phyloP scores from a whole-genome alignment of 2,888 invertebrate species.

The Cylindroiulus punctatus region DNA sequence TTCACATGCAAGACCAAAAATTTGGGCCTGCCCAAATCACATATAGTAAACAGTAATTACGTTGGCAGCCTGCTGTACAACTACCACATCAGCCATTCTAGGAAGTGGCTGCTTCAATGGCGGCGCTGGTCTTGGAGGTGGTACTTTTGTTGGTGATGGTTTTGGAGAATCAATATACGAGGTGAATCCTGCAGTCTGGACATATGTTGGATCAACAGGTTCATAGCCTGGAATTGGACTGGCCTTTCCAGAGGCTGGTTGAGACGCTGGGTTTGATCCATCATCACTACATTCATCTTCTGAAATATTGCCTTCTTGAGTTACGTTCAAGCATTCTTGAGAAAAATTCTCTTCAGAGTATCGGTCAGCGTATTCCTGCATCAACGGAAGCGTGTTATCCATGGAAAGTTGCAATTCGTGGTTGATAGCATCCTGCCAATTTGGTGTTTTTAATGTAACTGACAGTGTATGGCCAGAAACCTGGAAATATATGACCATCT shows the following conservation, averaged over 20 bases:
- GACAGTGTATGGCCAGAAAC: slow-evolving; percentile 69
- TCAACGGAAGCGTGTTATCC: slow-evolving; percentile 82
- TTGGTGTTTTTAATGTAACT: slow-evolving; percentile 81
- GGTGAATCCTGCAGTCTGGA: background rate
- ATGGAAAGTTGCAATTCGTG: slow-evolving; percentile 85
- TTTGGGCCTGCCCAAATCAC: too few relatives aligned
- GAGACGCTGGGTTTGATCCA: slow-evolving; percentile 43
- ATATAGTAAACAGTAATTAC: background rate
- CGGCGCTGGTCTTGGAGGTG: slow-evolving; percentile 60
- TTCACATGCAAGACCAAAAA: too few relatives aligned
- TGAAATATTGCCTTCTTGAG: background rate
- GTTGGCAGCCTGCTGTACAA: slow-evolving; percentile 33
- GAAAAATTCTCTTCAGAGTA: slow-evolving; percentile 13
- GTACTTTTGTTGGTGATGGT: slow-evolving; percentile 58
- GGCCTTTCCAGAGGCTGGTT: slow-evolving; percentile 52
- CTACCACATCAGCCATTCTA: background rate
- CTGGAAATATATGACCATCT: slow-evolving; percentile 59
- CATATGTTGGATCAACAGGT: background rate
- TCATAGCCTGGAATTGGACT: slow-evolving; percentile 58
- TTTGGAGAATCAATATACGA: slow-evolving; percentile 59
- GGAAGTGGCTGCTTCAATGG: slow-evolving; percentile 56
- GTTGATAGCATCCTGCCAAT: slow-evolving; percentile 85
- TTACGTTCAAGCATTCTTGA: background rate
- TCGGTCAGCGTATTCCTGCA: slow-evolving; percentile 14
- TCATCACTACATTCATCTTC: slow-evolving; percentile 51